These are phyloP conservation scores for Amblyteles armatorius DNA, from an alignment of 2,888 invertebrate genomes.

Conservation along the genomic window DNA sequence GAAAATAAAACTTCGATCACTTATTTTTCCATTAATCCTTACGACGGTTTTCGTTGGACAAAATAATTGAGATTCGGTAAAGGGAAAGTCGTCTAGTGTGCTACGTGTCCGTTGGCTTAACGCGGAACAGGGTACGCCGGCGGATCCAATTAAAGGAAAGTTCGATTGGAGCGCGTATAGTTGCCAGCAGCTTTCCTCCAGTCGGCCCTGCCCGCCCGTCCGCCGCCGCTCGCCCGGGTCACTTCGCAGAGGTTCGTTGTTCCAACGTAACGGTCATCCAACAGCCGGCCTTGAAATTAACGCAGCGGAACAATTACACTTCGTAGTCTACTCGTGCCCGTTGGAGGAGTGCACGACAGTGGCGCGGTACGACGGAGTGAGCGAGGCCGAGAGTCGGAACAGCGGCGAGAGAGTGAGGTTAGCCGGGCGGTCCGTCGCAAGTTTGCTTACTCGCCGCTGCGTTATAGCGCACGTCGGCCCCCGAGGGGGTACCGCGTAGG, in stretches of 20 bases:
- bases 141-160: conserved; percentile 46
- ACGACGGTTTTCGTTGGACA: too few species aligned
- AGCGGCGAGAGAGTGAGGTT: not conserved
- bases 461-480: conserved; percentile 46
- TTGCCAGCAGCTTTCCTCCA: conserved; percentile 1
- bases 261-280: conserved; percentile 60
- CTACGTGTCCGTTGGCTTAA: not conserved
- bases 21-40: too few species aligned
- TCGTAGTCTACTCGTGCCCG: conserved; percentile 24
- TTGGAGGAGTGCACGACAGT: conserved; percentile 8
- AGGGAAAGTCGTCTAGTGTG: not conserved
- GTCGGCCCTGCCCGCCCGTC: not conserved
- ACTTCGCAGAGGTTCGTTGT: conserved; percentile 22
- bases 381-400: not conserved
- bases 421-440: conserved; percentile 61
- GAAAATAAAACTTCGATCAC: not conserved
- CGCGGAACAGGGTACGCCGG: not conserved
- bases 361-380: not conserved
- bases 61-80: not conserved
- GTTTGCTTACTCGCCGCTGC: conserved; percentile 73
- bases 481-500: conserved; percentile 35
- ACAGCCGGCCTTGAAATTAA: conserved; percentile 73
- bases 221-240: conserved; percentile 3
- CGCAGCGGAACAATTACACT: conserved; percentile 72
- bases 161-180: conserved; percentile 38